Conservation (phyloP, 1,140 invertebrate species). For the Cheumatopsyche charites region DNA sequence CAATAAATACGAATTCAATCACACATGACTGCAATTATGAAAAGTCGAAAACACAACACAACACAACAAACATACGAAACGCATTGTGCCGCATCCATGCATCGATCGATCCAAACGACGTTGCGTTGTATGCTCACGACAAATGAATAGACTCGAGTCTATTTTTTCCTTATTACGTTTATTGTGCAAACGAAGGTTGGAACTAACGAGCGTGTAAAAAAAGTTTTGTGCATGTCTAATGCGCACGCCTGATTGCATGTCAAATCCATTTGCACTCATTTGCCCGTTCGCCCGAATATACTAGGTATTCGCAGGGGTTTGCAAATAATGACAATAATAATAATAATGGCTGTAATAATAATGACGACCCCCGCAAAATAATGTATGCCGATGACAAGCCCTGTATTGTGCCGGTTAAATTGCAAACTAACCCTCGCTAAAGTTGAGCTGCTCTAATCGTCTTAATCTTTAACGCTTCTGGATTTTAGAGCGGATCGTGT, state of each 20-base stretch:
- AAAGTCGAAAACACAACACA: too few species aligned
- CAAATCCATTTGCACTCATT: conserved; percentile 39
- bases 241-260: conserved; percentile 38
- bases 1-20: too few species aligned
- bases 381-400: conserved; percentile 6
- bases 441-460: not conserved
- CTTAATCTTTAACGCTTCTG: not conserved
- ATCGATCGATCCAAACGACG: too few species aligned
- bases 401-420: conserved; percentile 9
- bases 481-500: not conserved
- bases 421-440: conserved; percentile 4
- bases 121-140: too few species aligned
- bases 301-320: not conserved
- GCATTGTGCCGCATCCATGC: too few species aligned
- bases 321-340: too few species aligned
- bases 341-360: not conserved
- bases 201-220: conserved; percentile 5
- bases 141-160: too few species aligned
- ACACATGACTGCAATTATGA: too few species aligned
- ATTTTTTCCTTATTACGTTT: too few species aligned
- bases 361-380: not conserved
- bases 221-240: conserved; percentile 24
- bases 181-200: too few species aligned
- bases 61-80: too few species aligned
- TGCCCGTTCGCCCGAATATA: not conserved